phyloP scores from a whole-genome alignment of 2,113 vertebrate genomes.

The Chaenogobius annularis region DNA sequence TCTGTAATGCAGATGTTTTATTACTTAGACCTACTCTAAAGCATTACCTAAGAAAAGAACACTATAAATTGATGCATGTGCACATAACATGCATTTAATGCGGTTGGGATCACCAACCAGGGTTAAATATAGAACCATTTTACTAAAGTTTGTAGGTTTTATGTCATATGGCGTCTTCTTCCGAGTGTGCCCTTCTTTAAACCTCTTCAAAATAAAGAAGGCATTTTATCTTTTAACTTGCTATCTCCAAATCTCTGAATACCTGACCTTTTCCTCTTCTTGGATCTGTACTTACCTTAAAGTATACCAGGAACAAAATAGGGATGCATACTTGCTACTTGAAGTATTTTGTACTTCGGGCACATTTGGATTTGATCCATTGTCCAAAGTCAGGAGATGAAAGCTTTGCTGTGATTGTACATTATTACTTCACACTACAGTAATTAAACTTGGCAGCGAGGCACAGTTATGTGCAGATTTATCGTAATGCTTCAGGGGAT shows the following conservation, averaged over 20 bases:
- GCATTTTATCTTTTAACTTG: constrained; percentile 2
- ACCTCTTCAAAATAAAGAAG: constrained; percentile 14
- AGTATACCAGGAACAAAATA: constrained; percentile 23
- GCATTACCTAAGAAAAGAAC: not conserved
- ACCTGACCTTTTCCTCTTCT: not conserved
- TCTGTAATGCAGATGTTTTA: not conserved
- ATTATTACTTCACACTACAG: constrained; percentile 19
- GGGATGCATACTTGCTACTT: not conserved
- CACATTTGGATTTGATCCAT: not conserved
- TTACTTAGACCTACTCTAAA: not conserved
- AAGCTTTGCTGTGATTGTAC: constrained; percentile 13
- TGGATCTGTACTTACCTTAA: constrained; percentile 58
- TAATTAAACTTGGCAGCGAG: constrained; percentile 15
- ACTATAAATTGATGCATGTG: not conserved
- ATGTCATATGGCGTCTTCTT: not conserved
- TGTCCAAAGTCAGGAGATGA: constrained; percentile 8
- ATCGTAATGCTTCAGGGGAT: constrained; percentile 23
- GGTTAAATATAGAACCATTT: not conserved
- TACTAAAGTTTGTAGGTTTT: not conserved
- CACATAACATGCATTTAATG: too few relatives aligned
- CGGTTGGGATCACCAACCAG: not conserved
- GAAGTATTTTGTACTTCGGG: constrained; percentile 2
- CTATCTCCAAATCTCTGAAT: constrained; percentile 16
- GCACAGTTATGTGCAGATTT: constrained; percentile 24
- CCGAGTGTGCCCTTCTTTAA: constrained; percentile 37